Base-by-base conservation (phyloP, 2,113 vertebrate species). In the Calidris pygmaea region DNA sequence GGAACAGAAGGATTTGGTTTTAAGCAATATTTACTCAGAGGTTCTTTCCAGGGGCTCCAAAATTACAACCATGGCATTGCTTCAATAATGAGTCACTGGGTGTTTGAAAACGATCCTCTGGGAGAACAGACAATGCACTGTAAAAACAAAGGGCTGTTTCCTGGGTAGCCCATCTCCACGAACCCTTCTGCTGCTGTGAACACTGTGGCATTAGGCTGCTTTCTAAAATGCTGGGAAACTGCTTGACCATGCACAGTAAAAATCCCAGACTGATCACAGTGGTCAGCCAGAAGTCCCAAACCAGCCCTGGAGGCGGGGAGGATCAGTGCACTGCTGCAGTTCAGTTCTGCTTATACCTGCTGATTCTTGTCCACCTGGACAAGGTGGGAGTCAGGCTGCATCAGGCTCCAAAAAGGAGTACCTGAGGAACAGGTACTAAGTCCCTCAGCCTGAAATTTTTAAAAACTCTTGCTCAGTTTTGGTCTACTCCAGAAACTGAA, bases 181-280 rank as follows among this genome's bases (percentile, higher is more conserved):
- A 73, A 93, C 77, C 43, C 56, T 77, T 93, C 58, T 91, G 87
- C 45, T 93, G 43, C 84, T 81, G 68, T 67, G 90, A 95, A 97
- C 85, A 87, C 87, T 89, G 67, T 96, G 95, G 91, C 66, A 55
- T 94, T 86, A 92, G 96, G 95, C 97, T 98, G 95, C 89, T 92
- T 94, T 95, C 71, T 66, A 67, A 98, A 93, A 93, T 96, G 97
- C 98, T 88, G 60, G 35, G 84, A 97, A 98, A 98, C 98, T 98
- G 96, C 89, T 92, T 77, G 66, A 30, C 13, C 32, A 76, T 59
- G 26, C 73, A 85, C 35, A 72, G 78, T 45, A 65, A 35, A 81
- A 95, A 76, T 13, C 10, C 14, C 16, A 30, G 60, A 6, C 22
- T 70, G 29, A 20, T 62, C 20, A 12, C 65, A 80, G 95, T 35